phyloP scores from a whole-genome alignment of 2,888 invertebrate genomes.

The Junonia oenone region DNA sequence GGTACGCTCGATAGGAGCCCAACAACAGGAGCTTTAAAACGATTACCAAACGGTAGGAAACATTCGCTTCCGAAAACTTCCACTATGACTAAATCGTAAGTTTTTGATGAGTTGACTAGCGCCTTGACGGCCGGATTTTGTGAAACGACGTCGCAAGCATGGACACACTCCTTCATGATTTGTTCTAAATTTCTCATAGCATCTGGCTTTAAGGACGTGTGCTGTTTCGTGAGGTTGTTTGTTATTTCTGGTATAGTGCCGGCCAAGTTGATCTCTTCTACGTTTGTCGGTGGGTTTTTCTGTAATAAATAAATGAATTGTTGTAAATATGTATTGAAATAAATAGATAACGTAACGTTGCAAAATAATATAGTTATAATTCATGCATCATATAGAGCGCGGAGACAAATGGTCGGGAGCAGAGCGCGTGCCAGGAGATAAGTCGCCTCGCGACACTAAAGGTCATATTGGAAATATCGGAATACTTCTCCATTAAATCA shows the following conservation, averaged over 20 bases:
- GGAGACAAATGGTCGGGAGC: constrained; percentile 17
- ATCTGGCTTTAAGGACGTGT: constrained; percentile 57
- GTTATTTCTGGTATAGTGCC: constrained; percentile 69
- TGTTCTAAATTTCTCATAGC: constrained; percentile 63
- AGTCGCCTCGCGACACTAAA: constrained; percentile 11
- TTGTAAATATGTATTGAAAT: not conserved
- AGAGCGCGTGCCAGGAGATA: constrained; percentile 27
- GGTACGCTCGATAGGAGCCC: constrained; percentile 74
- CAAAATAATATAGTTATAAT: not conserved
- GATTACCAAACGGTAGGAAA: constrained; percentile 74
- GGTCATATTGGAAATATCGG: constrained; percentile 7
- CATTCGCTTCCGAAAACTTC: constrained; percentile 80
- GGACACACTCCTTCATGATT: constrained; percentile 67
- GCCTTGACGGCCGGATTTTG: constrained; percentile 55
- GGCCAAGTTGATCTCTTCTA: constrained; percentile 67
- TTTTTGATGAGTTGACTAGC: constrained; percentile 54
- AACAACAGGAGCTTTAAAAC: constrained; percentile 75
- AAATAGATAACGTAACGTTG: not conserved
- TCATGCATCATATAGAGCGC: constrained; percentile 10
- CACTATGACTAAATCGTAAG: constrained; percentile 64
- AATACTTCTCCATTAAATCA: constrained; percentile 1
- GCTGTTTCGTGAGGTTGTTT: constrained; percentile 57
- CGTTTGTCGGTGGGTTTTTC: constrained; percentile 63
- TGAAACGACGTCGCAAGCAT: constrained; percentile 64
- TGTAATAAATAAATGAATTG: constrained; percentile 39